These are phyloP conservation scores for Girardia tigrina DNA, from an alignment of 2,888 invertebrate genomes.

Conservation along the genomic window DNA sequence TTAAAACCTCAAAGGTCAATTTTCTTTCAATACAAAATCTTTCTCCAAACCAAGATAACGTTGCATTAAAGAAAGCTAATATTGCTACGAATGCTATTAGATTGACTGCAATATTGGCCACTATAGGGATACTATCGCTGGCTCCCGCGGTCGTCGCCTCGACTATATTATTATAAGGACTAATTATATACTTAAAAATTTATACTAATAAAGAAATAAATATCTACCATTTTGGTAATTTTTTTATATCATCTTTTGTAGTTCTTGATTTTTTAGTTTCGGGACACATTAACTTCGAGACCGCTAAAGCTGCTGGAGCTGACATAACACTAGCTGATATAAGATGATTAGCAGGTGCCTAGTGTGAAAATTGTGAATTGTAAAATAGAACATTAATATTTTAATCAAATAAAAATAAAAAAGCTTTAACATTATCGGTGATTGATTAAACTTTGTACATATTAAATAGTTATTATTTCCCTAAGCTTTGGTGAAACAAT, in stretches of 20 bases:
- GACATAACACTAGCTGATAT: slow-evolving; percentile 89
- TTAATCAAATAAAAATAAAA: no score
- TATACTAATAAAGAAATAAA: background rate
- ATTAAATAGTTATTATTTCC: no score
- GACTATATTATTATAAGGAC: slow-evolving; percentile 66
- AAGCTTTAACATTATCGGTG: no score
- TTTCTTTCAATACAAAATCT: slow-evolving; percentile 39
- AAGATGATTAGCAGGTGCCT: slow-evolving; percentile 61
- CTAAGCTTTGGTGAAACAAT: no score
- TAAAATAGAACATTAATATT: background rate
- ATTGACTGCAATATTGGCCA: slow-evolving; percentile 75
- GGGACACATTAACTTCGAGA: slow-evolving; percentile 75
- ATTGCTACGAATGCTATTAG: slow-evolving; percentile 78
- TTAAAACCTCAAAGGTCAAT: slow-evolving; percentile 54
- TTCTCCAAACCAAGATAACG: slow-evolving; percentile 66
- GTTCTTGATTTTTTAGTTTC: slow-evolving; percentile 70
- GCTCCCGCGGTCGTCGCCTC: slow-evolving; percentile 85
- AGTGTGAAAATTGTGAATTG: background rate
- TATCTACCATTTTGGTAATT: slow-evolving; percentile 53
- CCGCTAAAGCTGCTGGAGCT: slow-evolving; percentile 78
- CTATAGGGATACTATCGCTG: slow-evolving; percentile 63
- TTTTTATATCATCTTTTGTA: slow-evolving; percentile 60
- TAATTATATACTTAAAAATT: slow-evolving; percentile 46
- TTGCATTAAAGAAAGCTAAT: slow-evolving; percentile 67
- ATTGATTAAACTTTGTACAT: no score